phyloP scores from a whole-genome alignment of 1,140 invertebrate genomes.

The Lasaia peninsularis region DNA sequence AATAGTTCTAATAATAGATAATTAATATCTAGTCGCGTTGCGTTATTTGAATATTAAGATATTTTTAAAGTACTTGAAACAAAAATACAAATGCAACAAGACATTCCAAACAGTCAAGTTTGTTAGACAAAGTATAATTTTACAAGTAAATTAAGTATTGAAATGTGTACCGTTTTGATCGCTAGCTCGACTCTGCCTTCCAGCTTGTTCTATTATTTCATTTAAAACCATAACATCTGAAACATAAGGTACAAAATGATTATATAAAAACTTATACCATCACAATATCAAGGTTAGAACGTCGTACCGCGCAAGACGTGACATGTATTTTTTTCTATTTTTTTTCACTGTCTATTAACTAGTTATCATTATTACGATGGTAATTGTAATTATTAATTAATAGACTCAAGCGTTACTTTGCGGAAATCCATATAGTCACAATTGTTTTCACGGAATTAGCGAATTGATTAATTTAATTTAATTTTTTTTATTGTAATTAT shows the following conservation, averaged over 20 bases:
- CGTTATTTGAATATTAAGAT: not conserved
- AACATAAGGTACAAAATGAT: slow-evolving; percentile 40
- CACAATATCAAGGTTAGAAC: too few species aligned
- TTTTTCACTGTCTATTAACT: too few species aligned
- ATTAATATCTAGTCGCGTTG: not conserved
- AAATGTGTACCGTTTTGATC: slow-evolving; percentile 89
- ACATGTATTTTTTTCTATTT: too few species aligned
- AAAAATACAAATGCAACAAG: slow-evolving; percentile 41
- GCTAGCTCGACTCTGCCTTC: slow-evolving; percentile 83
- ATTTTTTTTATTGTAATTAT: too few species aligned
- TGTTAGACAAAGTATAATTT: slow-evolving; percentile 16
- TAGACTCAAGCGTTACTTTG: too few species aligned
- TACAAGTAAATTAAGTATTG: slow-evolving; percentile 27
- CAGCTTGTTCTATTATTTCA: slow-evolving; percentile 97
- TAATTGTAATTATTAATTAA: too few species aligned
- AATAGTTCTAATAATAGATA: not conserved
- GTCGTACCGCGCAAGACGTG: too few species aligned
- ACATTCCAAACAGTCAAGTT: slow-evolving; percentile 28
- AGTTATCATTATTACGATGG: too few species aligned
- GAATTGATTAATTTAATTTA: too few species aligned
- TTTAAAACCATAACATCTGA: slow-evolving; percentile 98
- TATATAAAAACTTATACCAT: slow-evolving; percentile 14
- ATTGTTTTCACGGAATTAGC: too few species aligned
- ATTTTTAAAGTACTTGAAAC: not conserved
- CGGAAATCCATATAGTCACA: too few species aligned